These are phyloP conservation scores for Kradibia gibbosae DNA, from an alignment of 1,140 invertebrate species.

Conservation along the genomic window DNA sequence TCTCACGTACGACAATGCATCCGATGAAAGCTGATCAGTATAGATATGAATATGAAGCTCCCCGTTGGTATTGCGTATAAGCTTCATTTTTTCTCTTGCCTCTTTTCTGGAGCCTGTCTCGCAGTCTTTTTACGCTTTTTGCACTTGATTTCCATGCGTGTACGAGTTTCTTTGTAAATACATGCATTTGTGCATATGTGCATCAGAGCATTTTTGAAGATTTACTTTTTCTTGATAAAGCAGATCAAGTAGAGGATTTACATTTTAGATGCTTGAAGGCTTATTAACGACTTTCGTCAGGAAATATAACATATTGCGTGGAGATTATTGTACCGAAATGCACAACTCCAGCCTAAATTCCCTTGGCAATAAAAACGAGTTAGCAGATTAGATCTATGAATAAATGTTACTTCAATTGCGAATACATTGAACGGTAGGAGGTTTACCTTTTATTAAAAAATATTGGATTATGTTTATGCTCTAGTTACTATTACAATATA, in stretches of 20 bases:
- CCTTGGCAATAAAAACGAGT: background rate
- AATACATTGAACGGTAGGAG: background rate
- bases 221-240: slow-evolving; percentile 13
- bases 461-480: background rate
- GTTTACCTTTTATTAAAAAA: background rate
- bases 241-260: background rate
- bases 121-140: background rate
- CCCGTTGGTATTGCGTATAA: slow-evolving; percentile 1
- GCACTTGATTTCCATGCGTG: background rate
- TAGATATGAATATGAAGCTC: slow-evolving; percentile 16
- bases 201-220: slow-evolving; percentile 11
- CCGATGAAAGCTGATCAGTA: slow-evolving; percentile 33
- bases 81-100: slow-evolving; percentile 14
- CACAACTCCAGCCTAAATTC: background rate
- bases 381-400: background rate
- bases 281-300: slow-evolving; percentile 9
- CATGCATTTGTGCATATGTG: background rate
- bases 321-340: background rate
- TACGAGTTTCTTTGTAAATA: background rate
- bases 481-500: no score
- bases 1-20: background rate
- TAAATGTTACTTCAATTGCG: background rate
- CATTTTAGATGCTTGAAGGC: background rate
- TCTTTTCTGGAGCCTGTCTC: background rate
- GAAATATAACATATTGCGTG: background rate